These are phyloP conservation scores for Cataglyphis hispanica DNA, from an alignment of 1,140 invertebrate species.

Conservation along the genomic window DNA sequence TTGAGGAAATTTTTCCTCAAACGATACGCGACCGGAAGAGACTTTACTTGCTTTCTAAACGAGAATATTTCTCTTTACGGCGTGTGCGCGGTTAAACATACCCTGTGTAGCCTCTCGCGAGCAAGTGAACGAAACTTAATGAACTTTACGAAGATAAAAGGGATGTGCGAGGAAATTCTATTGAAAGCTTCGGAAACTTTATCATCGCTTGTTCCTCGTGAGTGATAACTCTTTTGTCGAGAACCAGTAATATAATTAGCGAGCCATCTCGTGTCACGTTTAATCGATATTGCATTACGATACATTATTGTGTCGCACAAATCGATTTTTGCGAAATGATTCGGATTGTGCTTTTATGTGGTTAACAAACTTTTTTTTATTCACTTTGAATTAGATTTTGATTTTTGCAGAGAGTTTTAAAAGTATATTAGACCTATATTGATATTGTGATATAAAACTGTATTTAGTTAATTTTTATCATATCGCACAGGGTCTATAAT, in stretches of 20 bases:
- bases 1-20: not conserved
- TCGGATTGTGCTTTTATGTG: not conserved
- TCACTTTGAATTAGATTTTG: not conserved
- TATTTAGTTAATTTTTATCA: too few species aligned
- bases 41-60: not conserved
- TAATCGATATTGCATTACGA: conserved; percentile 26
- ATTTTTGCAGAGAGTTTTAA: not conserved
- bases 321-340: not conserved
- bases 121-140: conserved; percentile 18
- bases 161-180: conserved; percentile 27
- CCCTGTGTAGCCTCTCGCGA: not conserved
- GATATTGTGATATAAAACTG: too few species aligned
- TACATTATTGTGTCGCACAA: not conserved
- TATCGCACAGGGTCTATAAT: too few species aligned
- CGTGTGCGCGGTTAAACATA: conserved; percentile 2
- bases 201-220: conserved; percentile 5
- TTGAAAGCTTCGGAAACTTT: conserved; percentile 42
- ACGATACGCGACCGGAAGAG: not conserved
- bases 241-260: conserved; percentile 15
- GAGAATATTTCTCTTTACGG: not conserved
- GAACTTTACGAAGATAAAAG: conserved; percentile 34
- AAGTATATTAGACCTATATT: not conserved
- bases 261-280: not conserved
- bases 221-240: conserved; percentile 10
- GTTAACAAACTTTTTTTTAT: not conserved